phyloP scores from a whole-genome alignment of 2,888 invertebrate species.

The Alviniconcha strummeri region DNA sequence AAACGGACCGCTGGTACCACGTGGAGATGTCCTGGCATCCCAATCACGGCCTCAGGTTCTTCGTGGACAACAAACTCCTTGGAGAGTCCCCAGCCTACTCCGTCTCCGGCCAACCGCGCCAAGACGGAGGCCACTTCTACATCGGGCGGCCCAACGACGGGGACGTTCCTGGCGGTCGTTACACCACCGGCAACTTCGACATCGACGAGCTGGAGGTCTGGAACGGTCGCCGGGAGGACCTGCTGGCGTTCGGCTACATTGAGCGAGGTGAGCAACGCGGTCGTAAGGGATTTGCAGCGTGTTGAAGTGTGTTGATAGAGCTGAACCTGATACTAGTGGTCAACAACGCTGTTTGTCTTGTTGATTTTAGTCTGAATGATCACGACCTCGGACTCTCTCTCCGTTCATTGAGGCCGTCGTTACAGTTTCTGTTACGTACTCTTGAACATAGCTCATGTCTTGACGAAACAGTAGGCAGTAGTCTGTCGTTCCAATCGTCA shows the following conservation, averaged over 20 bases:
- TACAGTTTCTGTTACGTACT: too few relatives aligned
- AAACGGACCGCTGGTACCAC: slow-evolving; percentile 64
- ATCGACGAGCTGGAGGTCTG: slow-evolving; percentile 66
- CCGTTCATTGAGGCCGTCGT: too few relatives aligned
- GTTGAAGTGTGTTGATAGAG: too few relatives aligned
- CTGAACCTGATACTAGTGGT: too few relatives aligned
- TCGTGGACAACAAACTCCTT: slow-evolving; percentile 56
- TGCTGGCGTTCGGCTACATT: slow-evolving; percentile 64
- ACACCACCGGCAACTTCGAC: slow-evolving; percentile 53
- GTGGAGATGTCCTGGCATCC: slow-evolving; percentile 69
- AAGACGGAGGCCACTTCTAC: slow-evolving; percentile 45
- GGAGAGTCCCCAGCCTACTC: slow-evolving; percentile 14
- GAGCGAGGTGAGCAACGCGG: slow-evolving; percentile 54
- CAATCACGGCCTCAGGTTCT: slow-evolving; percentile 59
- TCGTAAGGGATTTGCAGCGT: too few relatives aligned
- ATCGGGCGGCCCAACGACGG: slow-evolving; percentile 62
- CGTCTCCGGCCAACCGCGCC: background rate
- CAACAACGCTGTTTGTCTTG: too few relatives aligned
- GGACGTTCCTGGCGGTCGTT: slow-evolving; percentile 49
- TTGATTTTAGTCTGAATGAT: too few relatives aligned
- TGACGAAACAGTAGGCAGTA: too few relatives aligned
- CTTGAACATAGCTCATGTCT: too few relatives aligned
- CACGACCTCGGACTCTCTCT: too few relatives aligned
- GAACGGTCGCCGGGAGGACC: slow-evolving; percentile 60
- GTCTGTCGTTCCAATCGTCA: too few relatives aligned